Conservation (phyloP, 2,888 invertebrate genomes). For the Drosophila merina region DNA sequence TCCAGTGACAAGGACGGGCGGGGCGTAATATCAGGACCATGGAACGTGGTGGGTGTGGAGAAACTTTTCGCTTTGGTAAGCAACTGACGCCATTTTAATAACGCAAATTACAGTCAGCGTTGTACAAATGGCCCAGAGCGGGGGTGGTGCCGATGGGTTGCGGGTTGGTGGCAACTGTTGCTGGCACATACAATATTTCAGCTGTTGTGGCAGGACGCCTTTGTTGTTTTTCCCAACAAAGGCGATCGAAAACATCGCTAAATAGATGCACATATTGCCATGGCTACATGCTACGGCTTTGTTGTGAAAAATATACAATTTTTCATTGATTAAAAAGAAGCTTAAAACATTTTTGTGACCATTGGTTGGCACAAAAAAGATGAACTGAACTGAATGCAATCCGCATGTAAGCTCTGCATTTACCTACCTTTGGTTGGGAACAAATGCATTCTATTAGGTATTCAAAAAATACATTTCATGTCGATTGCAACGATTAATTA, state of each 20-base stretch:
- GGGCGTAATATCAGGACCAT: background rate
- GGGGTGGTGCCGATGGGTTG: slow-evolving; percentile 1
- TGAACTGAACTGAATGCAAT: background rate
- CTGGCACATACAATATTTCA: slow-evolving; percentile 60
- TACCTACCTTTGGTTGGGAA: too few species aligned
- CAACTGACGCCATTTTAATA: slow-evolving; percentile 77
- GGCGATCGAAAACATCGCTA: slow-evolving; percentile 25
- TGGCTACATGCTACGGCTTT: slow-evolving; percentile 13
- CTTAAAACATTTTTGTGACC: background rate
- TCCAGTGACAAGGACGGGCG: slow-evolving; percentile 13
- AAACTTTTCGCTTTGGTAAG: slow-evolving; percentile 64
- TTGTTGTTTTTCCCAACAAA: slow-evolving; percentile 40
- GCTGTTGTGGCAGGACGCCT: slow-evolving; percentile 45
- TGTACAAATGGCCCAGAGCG: too few species aligned
- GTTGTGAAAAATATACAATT: slow-evolving; percentile 2
- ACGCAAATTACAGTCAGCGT: slow-evolving; percentile 68
- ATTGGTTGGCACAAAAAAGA: slow-evolving; percentile 4
- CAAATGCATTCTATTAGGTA: too few species aligned
- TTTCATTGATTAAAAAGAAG: background rate
- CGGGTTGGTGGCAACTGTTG: slow-evolving; percentile 60
- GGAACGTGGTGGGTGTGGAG: slow-evolving; percentile 15
- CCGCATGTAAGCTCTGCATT: background rate
- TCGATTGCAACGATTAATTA: too few species aligned
- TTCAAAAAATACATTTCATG: too few species aligned
- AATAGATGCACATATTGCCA: slow-evolving; percentile 34